Base-by-base conservation (phyloP, 2,888 invertebrate species). In the Heliothis peltigera region DNA sequence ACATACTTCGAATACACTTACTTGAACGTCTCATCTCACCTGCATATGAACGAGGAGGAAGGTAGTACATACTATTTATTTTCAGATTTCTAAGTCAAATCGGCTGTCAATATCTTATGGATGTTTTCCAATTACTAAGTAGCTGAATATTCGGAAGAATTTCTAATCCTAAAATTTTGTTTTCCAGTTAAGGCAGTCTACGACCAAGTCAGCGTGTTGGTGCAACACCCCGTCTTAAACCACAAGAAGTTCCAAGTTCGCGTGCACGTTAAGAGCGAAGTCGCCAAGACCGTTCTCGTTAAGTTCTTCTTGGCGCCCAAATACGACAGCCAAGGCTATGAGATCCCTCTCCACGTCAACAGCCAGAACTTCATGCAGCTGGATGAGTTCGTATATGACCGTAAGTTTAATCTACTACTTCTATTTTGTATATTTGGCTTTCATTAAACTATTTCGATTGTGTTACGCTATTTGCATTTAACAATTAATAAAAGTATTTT, bases 281-380 rank as follows among this genome's bases (percentile, higher is more conserved):
- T 93, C 4, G 82, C 90, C 53, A 85, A 91, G 80, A 95, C 94
- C 62, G 93, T 92, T 1, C 89, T 95, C 4, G 95, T 97, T 8
- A 96, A 95, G 69, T 91, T 97, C 64, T 97, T 96, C 95, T 83
- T 97, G 44, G 97, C 96, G 58, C 97, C 97, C 8, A 97, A 97
- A 88, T 96, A 96, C 84, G 96, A 97, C 83, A 95, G 96, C 80
- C 88, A 92, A 54, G 95, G 95, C 39, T 89, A 92, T 62, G 88
- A 92, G 63, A 89, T 96, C 42, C 94, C 96, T 76, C 90, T 97
- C 43, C 89, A 94, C 59, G 82, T 93, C 17, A 96, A 95, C 87
- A 92, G 94, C 28, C 85, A 95, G 57, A 96, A 96, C 88, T 96
- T 96, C 87, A 95, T 95, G 77, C 89, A 95, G 79, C 82, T 96